phyloP scores from a whole-genome alignment of 2,113 vertebrate species.

The Nothobranchius furzeri region DNA sequence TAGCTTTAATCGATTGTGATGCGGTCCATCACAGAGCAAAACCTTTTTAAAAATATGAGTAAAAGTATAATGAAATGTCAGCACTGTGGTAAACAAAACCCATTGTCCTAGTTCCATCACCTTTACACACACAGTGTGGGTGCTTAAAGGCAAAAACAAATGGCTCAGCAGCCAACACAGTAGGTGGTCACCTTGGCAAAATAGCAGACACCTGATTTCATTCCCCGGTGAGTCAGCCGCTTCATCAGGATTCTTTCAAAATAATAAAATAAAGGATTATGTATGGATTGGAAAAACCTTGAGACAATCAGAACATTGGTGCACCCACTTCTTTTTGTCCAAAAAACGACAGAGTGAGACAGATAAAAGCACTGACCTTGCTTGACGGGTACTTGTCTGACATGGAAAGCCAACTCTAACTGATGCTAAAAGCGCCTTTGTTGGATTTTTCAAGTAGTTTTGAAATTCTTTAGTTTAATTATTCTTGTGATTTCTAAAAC shows the following conservation, averaged over 20 bases:
- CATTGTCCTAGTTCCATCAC: conserved; percentile 22
- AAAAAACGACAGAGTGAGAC: neutral
- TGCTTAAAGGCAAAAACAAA: conserved; percentile 35
- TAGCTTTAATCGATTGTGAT: neutral
- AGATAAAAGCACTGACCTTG: neutral
- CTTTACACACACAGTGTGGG: conserved; percentile 3
- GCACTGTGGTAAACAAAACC: conserved; percentile 22
- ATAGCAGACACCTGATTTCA: conserved; percentile 29
- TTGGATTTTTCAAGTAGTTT: no score
- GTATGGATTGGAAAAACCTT: conserved; percentile 3
- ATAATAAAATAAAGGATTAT: neutral
- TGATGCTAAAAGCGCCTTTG: neutral
- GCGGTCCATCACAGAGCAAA: neutral
- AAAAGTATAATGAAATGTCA: conserved; percentile 14
- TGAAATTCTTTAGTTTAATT: no score
- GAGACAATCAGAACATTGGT: neutral
- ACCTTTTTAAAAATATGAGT: neutral
- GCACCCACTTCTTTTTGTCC: neutral
- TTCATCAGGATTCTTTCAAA: conserved; percentile 25
- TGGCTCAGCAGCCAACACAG: conserved; percentile 31
- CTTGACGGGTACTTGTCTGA: neutral
- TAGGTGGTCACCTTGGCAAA: conserved; percentile 28
- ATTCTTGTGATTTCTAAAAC: neutral
- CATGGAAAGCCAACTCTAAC: neutral
- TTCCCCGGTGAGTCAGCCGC: neutral